A percentile compares a stretch with the other conserved stretches of the same genome.
These are phyloP conservation scores for Lithobates sylvaticus DNA, from an alignment of 2,797 vertebrate species.

Conservation along the genomic window DNA sequence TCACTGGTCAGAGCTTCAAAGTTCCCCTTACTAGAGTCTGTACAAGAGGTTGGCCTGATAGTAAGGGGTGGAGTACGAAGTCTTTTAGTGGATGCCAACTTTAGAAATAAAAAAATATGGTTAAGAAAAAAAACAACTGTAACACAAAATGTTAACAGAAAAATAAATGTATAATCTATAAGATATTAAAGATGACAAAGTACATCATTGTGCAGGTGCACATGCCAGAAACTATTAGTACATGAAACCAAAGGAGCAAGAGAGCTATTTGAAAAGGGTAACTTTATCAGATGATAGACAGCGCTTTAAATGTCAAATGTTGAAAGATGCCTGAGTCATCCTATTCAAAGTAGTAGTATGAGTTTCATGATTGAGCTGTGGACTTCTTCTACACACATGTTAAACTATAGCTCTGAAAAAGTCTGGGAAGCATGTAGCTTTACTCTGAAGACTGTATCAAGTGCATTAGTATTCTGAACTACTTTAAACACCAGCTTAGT, in stretches of 20 bases:
- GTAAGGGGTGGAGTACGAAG: conserved; percentile 70
- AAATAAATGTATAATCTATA: conserved; percentile 42
- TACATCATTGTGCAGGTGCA: conserved; percentile 63
- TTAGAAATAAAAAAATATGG: conserved; percentile 70
- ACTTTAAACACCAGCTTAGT: too few relatives aligned
- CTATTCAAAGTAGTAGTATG: conserved; percentile 57
- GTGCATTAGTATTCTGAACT: background rate
- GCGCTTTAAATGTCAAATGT: conserved; percentile 68
- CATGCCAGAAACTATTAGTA: conserved; percentile 67
- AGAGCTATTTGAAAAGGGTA: conserved; percentile 67
- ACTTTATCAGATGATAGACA: conserved; percentile 63
- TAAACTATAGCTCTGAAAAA: conserved; percentile 1
- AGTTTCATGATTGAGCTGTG: conserved; percentile 44
- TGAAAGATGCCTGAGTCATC: conserved; percentile 67
- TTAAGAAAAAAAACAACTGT: conserved; percentile 64
- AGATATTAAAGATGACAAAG: conserved; percentile 58
- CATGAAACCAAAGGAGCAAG: conserved; percentile 67
- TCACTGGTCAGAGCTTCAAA: conserved; percentile 76
- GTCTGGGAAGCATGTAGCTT: background rate
- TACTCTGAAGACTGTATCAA: background rate
- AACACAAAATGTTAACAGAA: conserved; percentile 54
- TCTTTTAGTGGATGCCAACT: conserved; percentile 72
- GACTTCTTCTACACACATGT: conserved; percentile 10
- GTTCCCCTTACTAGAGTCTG: conserved; percentile 69
- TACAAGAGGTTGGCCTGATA: conserved; percentile 69